phyloP scores from a whole-genome alignment of 1,140 invertebrate genomes.

The Trissolcus basalis region DNA sequence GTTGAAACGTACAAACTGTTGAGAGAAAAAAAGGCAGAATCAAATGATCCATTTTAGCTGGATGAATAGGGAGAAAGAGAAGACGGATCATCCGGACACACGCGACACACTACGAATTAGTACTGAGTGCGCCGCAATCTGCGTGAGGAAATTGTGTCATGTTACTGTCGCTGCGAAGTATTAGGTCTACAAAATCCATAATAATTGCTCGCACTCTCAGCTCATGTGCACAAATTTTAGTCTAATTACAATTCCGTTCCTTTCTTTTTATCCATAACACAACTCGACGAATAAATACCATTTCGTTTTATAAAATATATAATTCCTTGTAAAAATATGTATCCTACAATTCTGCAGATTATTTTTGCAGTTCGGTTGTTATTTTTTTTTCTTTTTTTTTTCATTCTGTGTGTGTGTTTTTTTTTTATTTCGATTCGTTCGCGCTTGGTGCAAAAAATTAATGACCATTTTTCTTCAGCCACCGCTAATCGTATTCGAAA shows the following conservation, averaged over 20 bases:
- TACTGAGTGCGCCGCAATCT: slow-evolving; percentile 74
- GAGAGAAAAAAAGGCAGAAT: slow-evolving; percentile 30
- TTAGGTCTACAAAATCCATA: slow-evolving; percentile 76
- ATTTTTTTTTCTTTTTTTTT: too few relatives aligned
- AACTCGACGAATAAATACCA: too few relatives aligned
- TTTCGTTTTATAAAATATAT: too few relatives aligned
- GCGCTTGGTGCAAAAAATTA: too few relatives aligned
- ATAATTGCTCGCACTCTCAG: slow-evolving; percentile 73
- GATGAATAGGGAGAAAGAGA: slow-evolving; percentile 54
- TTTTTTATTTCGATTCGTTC: too few relatives aligned
- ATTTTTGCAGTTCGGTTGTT: too few relatives aligned
- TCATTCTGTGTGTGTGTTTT: too few relatives aligned
- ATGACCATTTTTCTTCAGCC: too few relatives aligned
- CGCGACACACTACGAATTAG: slow-evolving; percentile 74
- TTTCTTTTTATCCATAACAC: not conserved
- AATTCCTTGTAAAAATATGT: too few relatives aligned
- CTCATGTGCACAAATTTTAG: slow-evolving; percentile 44
- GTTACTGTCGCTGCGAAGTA: slow-evolving; percentile 75
- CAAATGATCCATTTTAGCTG: slow-evolving; percentile 43
- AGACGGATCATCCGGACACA: slow-evolving; percentile 72
- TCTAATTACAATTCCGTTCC: not conserved
- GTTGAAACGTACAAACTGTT: slow-evolving; percentile 56
- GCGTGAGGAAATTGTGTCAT: slow-evolving; percentile 76
- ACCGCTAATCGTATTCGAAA: too few relatives aligned
- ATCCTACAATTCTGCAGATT: too few relatives aligned